Evolutionary conservation across 2,797 vertebrate species (phyloP).

Genomic region (Gastrophryne carolinensis): DNA sequence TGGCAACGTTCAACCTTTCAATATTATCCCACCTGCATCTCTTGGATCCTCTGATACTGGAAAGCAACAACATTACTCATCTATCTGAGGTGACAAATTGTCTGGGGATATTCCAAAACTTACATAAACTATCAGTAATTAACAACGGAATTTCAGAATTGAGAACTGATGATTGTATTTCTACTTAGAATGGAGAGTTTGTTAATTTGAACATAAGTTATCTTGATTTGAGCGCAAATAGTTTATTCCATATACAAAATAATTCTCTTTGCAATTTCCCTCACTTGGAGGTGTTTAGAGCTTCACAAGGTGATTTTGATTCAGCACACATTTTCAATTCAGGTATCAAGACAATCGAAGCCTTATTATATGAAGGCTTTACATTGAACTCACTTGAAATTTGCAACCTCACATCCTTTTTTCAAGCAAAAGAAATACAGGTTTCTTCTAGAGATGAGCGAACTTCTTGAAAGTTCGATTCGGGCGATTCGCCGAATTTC

Average conservation of each 20-base stretch:
- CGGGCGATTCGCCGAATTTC: too few species aligned
- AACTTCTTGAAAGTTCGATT: too few species aligned
- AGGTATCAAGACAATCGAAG: neutral
- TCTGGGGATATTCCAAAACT: neutral
- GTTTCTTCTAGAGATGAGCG: too few species aligned
- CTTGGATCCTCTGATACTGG: constrained; percentile 1
- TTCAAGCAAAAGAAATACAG: neutral
- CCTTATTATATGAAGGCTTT: neutral
- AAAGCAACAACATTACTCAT: neutral
- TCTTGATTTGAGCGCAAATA: neutral
- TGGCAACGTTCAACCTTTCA: neutral
- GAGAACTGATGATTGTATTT: neutral
- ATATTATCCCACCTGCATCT: constrained; percentile 3
- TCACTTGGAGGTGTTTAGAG: neutral
- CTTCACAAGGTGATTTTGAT: neutral
- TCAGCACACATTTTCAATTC: too few species aligned
- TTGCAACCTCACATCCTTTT: neutral
- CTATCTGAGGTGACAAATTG: constrained; percentile 12
- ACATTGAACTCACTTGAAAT: neutral
- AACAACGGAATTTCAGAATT: neutral
- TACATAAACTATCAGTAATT: neutral
- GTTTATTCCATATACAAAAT: neutral
- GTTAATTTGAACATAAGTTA: neutral
- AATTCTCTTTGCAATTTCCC: constrained; percentile 16
- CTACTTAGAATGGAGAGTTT: neutral